Evolutionary conservation across 2,113 vertebrate species (phyloP).

Genomic region (Zapus hudsonius): DNA sequence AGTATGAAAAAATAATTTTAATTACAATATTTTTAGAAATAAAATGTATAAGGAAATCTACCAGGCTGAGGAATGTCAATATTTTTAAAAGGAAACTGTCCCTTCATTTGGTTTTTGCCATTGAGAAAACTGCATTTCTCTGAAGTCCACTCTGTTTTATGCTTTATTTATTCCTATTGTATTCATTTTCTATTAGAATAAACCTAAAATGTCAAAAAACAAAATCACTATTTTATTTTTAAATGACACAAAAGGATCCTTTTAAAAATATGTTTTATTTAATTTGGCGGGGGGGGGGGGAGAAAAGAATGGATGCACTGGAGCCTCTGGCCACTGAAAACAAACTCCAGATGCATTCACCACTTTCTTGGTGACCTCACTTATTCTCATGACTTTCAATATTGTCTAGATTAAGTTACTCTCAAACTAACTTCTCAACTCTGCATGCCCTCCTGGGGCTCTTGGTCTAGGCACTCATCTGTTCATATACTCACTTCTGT

Average conservation of each 20-base stretch:
- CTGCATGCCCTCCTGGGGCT: too few relatives aligned
- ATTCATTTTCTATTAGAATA: slow-evolving; percentile 42
- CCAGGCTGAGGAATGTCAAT: not conserved
- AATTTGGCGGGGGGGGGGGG: too few relatives aligned
- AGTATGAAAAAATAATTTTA: not conserved
- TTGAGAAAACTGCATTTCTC: slow-evolving; percentile 22
- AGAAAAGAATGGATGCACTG: too few relatives aligned
- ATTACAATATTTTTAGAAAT: not conserved
- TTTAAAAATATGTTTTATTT: too few relatives aligned
- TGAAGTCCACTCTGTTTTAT: not conserved
- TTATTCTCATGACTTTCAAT: not conserved
- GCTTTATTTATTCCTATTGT: not conserved
- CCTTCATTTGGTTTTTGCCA: slow-evolving; percentile 31
- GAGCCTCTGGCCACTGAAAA: too few relatives aligned
- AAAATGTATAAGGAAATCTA: slow-evolving; percentile 18
- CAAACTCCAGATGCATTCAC: too few relatives aligned
- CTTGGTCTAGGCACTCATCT: too few relatives aligned
- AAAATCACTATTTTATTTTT: slow-evolving; percentile 38
- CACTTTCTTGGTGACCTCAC: not conserved
- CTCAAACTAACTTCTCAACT: not conserved
- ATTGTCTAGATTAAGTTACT: not conserved
- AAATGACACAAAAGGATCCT: too few relatives aligned
- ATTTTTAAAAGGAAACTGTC: slow-evolving; percentile 45
- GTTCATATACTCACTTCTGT: not conserved
- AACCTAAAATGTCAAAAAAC: not conserved